phyloP scores from a whole-genome alignment of 2,797 vertebrate species.

The Gallinago stenura region DNA sequence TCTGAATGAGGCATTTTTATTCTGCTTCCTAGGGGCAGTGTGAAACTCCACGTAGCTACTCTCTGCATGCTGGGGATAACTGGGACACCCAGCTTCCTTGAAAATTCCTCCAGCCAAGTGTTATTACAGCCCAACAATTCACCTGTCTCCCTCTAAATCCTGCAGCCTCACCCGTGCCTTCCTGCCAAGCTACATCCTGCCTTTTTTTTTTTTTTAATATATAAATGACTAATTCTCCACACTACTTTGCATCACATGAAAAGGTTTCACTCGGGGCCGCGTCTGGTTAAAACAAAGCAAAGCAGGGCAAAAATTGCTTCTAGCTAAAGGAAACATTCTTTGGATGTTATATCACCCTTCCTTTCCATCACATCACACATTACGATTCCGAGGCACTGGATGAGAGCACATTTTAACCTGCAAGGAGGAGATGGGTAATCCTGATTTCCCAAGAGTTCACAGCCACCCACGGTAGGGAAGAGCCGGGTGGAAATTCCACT shows the following conservation, averaged over 20 bases:
- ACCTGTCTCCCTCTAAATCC: background rate
- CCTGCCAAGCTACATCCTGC: background rate
- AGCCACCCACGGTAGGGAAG: background rate
- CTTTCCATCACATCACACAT: background rate
- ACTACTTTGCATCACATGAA: background rate
- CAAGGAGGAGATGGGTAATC: background rate
- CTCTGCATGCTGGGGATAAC: fast-evolving
- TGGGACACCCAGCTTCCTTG: fast-evolving
- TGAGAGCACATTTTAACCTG: background rate
- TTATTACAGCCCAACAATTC: background rate
- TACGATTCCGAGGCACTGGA: background rate
- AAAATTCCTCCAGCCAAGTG: background rate
- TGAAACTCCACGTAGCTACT: fast-evolving
- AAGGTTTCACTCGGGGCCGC: background rate
- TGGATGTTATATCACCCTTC: conserved; percentile 27
- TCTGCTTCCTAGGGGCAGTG: background rate
- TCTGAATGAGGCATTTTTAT: background rate
- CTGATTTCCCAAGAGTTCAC: background rate
- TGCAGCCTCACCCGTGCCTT: background rate
- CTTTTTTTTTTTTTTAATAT: background rate
- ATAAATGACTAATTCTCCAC: background rate
- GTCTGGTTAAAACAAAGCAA: conserved; percentile 16
- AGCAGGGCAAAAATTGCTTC: background rate
- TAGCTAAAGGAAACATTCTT: conserved; percentile 64
- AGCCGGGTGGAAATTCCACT: background rate